Conservation (phyloP, 2,113 vertebrate genomes). For the Bolborhynchus lineola region DNA sequence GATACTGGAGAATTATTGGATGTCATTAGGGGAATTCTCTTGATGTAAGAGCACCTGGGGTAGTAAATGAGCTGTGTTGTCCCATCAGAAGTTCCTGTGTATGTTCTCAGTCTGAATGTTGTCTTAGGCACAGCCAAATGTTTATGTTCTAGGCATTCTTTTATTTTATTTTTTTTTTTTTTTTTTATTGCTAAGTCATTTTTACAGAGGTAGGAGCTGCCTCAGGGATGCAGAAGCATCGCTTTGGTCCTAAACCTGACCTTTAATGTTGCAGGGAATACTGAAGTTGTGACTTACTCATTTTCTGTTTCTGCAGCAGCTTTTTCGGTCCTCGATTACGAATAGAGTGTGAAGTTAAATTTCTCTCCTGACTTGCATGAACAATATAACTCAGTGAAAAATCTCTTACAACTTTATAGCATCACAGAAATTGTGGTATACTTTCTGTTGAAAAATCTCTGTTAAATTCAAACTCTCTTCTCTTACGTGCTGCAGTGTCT, state of each 20-base stretch:
- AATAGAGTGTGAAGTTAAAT: neutral
- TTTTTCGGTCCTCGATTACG: neutral
- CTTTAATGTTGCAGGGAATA: neutral
- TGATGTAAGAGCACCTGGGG: neutral
- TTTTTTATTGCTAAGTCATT: neutral
- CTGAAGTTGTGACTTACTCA: neutral
- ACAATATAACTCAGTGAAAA: neutral
- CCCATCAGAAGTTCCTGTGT: neutral
- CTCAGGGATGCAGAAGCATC: neutral
- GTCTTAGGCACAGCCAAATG: neutral
- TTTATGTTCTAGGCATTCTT: neutral
- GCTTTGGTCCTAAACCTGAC: neutral
- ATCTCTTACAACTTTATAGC: neutral
- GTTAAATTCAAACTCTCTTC: neutral
- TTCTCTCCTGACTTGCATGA: neutral
- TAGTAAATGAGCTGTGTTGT: neutral
- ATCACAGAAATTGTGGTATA: neutral
- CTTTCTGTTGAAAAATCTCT: slow-evolving; percentile 23
- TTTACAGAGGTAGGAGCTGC: neutral
- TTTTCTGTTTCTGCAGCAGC: neutral
- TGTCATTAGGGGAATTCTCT: neutral
- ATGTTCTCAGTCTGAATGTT: neutral
- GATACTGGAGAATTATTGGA: neutral
- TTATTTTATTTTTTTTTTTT: neutral
- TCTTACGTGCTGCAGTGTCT: neutral